Percentiles rank a stretch among this genome's conserved stretches.
phyloP scores from a whole-genome alignment of 2,797 vertebrate genomes.

The Danio jaintianensis region DNA sequence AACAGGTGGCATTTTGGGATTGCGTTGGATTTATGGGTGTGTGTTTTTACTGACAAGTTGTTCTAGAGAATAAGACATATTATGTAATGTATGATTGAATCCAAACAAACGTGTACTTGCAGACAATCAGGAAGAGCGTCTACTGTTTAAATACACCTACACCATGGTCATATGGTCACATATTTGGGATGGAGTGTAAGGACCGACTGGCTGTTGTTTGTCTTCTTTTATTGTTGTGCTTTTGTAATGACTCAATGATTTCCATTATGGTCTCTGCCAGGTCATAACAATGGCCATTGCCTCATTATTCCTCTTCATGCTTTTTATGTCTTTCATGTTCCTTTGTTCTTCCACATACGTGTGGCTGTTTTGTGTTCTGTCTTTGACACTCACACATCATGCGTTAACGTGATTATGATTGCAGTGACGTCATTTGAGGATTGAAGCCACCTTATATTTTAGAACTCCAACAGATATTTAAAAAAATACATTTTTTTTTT shows the following conservation, averaged over 20 bases:
- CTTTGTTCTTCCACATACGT: neutral
- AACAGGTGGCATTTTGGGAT: neutral
- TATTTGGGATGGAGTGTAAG: neutral
- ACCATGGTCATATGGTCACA: neutral
- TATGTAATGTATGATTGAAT: neutral
- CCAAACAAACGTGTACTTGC: neutral
- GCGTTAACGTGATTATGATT: neutral
- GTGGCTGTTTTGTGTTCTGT: slow-evolving; percentile 11
- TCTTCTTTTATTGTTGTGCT: slow-evolving; percentile 7
- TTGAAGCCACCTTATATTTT: neutral
- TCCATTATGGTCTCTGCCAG: slow-evolving; percentile 1
- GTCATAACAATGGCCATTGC: neutral
- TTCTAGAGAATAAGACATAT: neutral
- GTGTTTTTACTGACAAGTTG: neutral
- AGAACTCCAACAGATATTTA: neutral
- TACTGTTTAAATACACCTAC: neutral
- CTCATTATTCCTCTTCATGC: neutral
- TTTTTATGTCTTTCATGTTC: neutral
- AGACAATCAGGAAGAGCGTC: neutral
- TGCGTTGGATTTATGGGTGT: neutral
- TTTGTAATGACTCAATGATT: slow-evolving; percentile 8
- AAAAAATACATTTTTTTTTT: no score
- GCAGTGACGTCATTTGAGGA: neutral
- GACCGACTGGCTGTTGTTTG: neutral
- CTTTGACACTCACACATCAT: neutral